Percentiles rank a stretch among this genome's conserved stretches.
Conservation (phyloP, 92 coral and sea anemone genomes). For the Galaxea fascicularis region DNA sequence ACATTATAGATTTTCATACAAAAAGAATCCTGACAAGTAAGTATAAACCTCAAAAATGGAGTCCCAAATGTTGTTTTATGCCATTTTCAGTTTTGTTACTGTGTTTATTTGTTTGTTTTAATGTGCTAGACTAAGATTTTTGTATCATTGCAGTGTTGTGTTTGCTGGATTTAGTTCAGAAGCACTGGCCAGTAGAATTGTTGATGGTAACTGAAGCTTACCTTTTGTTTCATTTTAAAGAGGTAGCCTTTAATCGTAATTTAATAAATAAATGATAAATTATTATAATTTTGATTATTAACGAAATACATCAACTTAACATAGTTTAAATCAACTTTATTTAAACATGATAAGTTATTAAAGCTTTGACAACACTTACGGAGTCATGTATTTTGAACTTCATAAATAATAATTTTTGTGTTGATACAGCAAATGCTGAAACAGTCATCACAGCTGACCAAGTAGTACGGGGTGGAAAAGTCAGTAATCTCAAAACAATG, state of each 20-base stretch:
- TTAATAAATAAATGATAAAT: no score
- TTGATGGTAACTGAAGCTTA: conserved; percentile 74
- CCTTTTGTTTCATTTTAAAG: not conserved
- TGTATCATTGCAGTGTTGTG: conserved; percentile 83
- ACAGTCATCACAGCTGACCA: conserved; percentile 97
- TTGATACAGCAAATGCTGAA: conserved; percentile 81
- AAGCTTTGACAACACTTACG: no score
- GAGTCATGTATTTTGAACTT: no score
- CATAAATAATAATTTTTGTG: not conserved
- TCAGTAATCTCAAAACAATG: conserved; percentile 79
- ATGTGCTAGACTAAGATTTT: not conserved
- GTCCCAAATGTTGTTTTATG: no score
- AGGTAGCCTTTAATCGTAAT: not conserved
- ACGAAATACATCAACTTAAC: no score
- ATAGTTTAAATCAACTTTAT: no score
- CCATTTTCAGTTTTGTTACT: no score
- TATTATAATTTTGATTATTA: no score
- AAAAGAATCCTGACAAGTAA: no score
- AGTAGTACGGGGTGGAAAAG: conserved; percentile 91
- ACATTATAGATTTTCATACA: no score
- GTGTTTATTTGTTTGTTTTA: not conserved
- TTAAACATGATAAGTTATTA: no score
- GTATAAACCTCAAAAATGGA: no score
- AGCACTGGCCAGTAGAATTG: conserved; percentile 93
- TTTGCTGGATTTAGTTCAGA: conserved; percentile 99